These are phyloP conservation scores for Picathartes gymnocephalus DNA, from an alignment of 2,113 vertebrate species.

Conservation along the genomic window DNA sequence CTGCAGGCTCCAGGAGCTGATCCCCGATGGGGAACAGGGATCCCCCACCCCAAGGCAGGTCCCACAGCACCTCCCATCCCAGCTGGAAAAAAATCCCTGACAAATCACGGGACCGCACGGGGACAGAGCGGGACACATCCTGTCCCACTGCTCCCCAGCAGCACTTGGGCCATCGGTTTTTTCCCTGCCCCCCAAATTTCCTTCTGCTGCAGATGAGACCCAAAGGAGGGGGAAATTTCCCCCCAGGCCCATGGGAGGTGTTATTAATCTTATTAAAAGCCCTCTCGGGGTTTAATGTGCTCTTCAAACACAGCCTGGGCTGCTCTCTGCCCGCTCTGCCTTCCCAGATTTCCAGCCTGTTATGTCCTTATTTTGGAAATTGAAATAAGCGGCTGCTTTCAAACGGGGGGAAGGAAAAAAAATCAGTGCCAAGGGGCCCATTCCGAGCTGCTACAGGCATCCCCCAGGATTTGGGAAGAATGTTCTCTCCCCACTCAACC, in stretches of 20 bases:
- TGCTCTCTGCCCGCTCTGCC: background rate
- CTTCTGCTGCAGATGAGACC: background rate
- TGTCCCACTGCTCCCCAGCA: background rate
- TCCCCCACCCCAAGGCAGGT: background rate
- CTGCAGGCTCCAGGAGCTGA: background rate
- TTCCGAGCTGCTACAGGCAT: background rate
- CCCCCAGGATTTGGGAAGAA: fast-evolving
- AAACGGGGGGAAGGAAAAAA: background rate
- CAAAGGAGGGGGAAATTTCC: background rate
- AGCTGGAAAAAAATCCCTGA: too few species aligned
- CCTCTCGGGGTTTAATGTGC: background rate
- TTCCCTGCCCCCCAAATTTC: background rate
- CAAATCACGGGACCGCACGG: fast-evolving
- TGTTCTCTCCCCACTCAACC: background rate
- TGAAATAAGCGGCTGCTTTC: background rate
- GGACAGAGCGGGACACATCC: background rate
- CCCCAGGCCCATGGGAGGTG: background rate
- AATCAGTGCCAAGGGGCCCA: background rate
- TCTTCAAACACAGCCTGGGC: background rate
- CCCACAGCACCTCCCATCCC: fast-evolving
- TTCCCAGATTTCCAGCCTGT: background rate
- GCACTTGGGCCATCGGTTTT: fast-evolving
- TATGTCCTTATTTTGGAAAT: fast-evolving
- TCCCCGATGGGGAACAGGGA: background rate
- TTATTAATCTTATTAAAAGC: slow-evolving; percentile 2